phyloP scores from a whole-genome alignment of 2,888 invertebrate genomes.

The Hirtodrosophila cameraria region DNA sequence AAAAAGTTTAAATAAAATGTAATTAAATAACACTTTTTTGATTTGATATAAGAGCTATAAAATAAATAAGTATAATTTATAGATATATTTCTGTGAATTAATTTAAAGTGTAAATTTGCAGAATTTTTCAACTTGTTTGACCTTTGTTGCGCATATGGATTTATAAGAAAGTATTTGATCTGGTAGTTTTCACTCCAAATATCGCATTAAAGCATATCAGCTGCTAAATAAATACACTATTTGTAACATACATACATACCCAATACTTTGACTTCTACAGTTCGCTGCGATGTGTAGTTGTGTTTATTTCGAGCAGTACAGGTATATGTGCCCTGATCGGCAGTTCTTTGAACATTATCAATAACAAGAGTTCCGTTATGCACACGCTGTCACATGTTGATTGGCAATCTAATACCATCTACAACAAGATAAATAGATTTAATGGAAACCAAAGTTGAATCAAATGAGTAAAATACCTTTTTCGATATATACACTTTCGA shows the following conservation, averaged over 20 bases:
- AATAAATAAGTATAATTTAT: too few relatives aligned
- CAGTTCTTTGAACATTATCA: conserved; percentile 91
- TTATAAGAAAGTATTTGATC: too few relatives aligned
- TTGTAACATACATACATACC: conserved; percentile 85
- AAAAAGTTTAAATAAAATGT: too few relatives aligned
- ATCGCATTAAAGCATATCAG: too few relatives aligned
- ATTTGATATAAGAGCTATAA: too few relatives aligned
- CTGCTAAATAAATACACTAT: not conserved
- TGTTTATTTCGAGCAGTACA: conserved; percentile 94
- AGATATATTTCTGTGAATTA: too few relatives aligned
- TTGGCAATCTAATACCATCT: conserved; percentile 92
- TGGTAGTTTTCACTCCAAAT: too few relatives aligned
- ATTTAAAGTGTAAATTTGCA: too few relatives aligned
- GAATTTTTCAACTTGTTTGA: too few relatives aligned
- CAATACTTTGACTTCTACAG: conserved; percentile 89
- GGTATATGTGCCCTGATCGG: conserved; percentile 95
- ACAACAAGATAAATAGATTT: conserved; percentile 27
- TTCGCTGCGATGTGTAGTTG: conserved; percentile 90
- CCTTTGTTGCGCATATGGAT: too few relatives aligned
- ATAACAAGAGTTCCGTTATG: conserved; percentile 93
- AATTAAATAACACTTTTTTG: too few relatives aligned
- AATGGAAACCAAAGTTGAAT: too few relatives aligned
- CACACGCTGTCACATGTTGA: conserved; percentile 93
- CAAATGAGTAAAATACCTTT: conserved; percentile 89
- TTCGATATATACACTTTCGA: conserved; percentile 93